These are phyloP conservation scores for Fragariocoptes setiger DNA, from an alignment of 1,140 invertebrate species.

Conservation along the genomic window DNA sequence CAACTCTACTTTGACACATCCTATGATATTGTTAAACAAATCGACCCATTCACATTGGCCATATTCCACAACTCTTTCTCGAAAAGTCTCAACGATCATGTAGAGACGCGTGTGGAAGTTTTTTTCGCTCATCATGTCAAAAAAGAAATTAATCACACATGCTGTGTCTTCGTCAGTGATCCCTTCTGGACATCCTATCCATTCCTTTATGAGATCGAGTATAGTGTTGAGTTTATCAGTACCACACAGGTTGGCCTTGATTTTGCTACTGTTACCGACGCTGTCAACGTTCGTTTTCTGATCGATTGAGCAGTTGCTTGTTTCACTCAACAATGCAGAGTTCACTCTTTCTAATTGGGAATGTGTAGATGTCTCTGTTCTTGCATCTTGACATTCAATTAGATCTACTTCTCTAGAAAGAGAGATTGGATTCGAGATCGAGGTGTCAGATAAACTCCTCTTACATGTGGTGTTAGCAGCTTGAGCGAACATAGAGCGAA, in stretches of 20 bases:
- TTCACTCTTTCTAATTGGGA: not conserved
- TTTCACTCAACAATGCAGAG: not conserved
- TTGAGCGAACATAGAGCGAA: not conserved
- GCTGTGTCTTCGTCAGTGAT: not conserved
- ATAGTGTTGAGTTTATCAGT: not conserved
- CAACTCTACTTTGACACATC: not conserved
- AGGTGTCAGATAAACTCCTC: not conserved
- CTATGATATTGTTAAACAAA: not conserved
- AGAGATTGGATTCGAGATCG: not conserved
- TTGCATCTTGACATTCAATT: not conserved
- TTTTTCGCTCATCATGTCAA: not conserved
- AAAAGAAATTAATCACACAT: not conserved
- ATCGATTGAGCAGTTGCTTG: not conserved
- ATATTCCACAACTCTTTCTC: not conserved
- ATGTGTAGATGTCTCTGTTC: not conserved
- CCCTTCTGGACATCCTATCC: not conserved
- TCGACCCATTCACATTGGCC: not conserved
- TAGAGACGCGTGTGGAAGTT: not conserved
- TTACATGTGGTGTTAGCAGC: not conserved
- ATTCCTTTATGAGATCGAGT: not conserved
- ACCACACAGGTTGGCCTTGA: not conserved
- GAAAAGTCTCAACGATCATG: not conserved
- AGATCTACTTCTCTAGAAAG: not conserved
- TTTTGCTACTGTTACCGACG: not conserved
- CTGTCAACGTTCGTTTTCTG: not conserved